phyloP scores from a whole-genome alignment of 1,140 invertebrate species.

The Achatina immaculata region DNA sequence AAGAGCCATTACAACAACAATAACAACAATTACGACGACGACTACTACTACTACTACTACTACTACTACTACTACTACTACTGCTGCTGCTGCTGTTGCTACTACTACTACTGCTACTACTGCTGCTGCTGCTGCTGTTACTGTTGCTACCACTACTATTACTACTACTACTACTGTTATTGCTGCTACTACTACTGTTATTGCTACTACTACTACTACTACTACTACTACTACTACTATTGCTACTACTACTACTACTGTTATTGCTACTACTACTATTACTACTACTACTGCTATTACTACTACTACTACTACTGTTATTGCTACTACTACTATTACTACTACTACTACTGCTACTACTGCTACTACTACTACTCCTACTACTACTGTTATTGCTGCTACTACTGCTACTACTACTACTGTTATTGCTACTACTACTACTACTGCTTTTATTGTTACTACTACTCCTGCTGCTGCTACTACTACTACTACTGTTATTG shows the following conservation, averaged over 20 bases:
- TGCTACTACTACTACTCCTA: no score
- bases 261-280: neutral
- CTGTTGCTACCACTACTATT: constrained; percentile 9
- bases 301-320: neutral
- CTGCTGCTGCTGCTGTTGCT: constrained; percentile 11
- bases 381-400: no score
- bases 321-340: neutral
- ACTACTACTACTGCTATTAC: neutral
- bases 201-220: constrained; percentile 8
- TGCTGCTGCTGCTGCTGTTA: constrained; percentile 8
- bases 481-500: no score
- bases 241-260: neutral
- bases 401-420: no score
- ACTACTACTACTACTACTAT: constrained; percentile 3
- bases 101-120: neutral
- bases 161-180: constrained; percentile 23
- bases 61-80: constrained; percentile 30
- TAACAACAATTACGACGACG: constrained; percentile 10
- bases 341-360: no score
- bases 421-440: no score
- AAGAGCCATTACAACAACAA: constrained; percentile 12
- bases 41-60: constrained; percentile 30
- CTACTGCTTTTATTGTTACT: no score
- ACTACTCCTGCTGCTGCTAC: no score
- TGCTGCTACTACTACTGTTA: constrained; percentile 20